Conservation (phyloP, 1,140 invertebrate species). For the Archivesica marissinica region DNA sequence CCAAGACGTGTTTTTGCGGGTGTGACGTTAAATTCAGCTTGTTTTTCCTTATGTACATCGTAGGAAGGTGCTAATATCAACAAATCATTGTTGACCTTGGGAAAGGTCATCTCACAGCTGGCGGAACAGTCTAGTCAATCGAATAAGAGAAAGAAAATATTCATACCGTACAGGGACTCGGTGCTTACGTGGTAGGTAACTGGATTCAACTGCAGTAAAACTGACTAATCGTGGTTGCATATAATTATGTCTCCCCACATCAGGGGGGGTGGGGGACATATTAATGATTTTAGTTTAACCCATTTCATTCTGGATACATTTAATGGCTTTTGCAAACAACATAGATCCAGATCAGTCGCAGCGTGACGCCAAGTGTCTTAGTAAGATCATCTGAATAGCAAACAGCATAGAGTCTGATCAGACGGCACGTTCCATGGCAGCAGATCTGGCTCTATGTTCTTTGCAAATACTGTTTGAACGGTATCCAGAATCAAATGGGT, state of each 20-base stretch:
- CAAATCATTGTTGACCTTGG: slow-evolving; percentile 91
- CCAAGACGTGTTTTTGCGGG: too few species aligned
- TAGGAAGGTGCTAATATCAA: slow-evolving; percentile 92
- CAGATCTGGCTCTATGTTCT: too few species aligned
- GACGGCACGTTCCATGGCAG: too few species aligned
- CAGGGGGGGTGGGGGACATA: too few species aligned
- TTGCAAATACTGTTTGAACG: too few species aligned
- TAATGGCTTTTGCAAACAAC: not conserved
- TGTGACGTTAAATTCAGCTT: too few species aligned
- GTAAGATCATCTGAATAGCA: too few species aligned
- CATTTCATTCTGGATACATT: too few species aligned
- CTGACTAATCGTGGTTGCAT: not conserved
- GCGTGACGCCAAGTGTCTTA: too few species aligned
- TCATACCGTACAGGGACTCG: slow-evolving; percentile 95
- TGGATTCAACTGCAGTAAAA: not conserved
- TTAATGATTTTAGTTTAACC: too few species aligned
- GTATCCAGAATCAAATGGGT: too few species aligned
- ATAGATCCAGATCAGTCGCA: not conserved
- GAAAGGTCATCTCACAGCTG: slow-evolving; percentile 91
- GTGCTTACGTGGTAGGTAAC: slow-evolving; percentile 91
- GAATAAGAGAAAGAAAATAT: slow-evolving; percentile 85
- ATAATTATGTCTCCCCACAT: not conserved
- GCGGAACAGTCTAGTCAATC: slow-evolving; percentile 83
- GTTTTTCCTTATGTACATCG: not conserved
- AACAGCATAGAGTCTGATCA: too few species aligned